phyloP scores from a whole-genome alignment of 2,888 invertebrate genomes.

The Catocala fraxini region DNA sequence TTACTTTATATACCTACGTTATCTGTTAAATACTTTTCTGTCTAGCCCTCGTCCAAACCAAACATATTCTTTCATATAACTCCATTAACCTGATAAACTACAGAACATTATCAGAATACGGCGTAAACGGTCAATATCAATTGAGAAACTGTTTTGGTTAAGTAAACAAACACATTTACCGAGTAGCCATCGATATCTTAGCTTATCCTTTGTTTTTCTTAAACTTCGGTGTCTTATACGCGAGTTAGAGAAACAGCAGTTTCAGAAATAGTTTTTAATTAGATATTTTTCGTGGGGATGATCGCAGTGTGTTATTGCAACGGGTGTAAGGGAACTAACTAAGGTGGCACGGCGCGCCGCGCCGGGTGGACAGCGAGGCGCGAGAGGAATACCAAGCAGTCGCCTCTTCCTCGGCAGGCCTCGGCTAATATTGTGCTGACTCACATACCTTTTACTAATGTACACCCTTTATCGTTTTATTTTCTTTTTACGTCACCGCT shows the following conservation, averaged over 20 bases:
- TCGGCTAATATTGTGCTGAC: slow-evolving; percentile 79
- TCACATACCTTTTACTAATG: slow-evolving; percentile 74
- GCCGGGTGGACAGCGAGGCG: slow-evolving; percentile 59
- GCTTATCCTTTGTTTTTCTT: slow-evolving; percentile 16
- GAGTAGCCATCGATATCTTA: slow-evolving; percentile 17
- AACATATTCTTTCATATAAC: no score
- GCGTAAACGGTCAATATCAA: neutral
- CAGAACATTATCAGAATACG: neutral
- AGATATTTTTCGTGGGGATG: slow-evolving; percentile 34
- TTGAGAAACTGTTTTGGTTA: slow-evolving; percentile 9
- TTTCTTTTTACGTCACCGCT: slow-evolving; percentile 58
- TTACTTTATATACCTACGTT: no score
- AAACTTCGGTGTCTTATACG: slow-evolving; percentile 8
- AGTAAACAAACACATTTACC: slow-evolving; percentile 21
- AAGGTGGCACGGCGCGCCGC: slow-evolving; percentile 58
- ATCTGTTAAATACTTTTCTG: no score
- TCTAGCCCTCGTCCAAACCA: no score
- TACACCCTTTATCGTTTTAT: slow-evolving; percentile 65
- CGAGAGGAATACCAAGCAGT: slow-evolving; percentile 77
- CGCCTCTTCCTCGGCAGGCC: slow-evolving; percentile 49
- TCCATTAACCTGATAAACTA: neutral
- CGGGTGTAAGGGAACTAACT: slow-evolving; percentile 28
- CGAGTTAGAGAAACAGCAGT: neutral
- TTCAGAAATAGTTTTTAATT: slow-evolving; percentile 29
- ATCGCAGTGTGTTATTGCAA: slow-evolving; percentile 45